Base-by-base conservation (phyloP, 2,113 vertebrate genomes). In the Tupaia tana region DNA sequence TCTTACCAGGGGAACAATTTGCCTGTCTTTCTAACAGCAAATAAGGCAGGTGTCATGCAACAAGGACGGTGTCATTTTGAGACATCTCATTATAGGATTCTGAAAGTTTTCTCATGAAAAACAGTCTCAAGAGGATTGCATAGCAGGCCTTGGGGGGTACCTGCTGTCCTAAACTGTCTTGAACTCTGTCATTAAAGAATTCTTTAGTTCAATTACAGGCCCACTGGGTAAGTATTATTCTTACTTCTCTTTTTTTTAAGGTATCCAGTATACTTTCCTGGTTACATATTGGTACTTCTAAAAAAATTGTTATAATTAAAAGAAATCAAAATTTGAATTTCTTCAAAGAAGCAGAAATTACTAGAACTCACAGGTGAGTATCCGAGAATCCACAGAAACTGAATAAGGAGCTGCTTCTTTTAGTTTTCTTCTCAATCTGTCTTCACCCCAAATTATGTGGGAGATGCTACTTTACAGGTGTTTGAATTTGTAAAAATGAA, bases 31-130 rank as follows among this genome's bases (percentile, higher is more conserved):
- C 70, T 82, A 63, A 63, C 2, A 27, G 58, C 25, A 92, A 63
- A 63, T 31, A 82, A 71, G 84, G 71, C 20, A 81, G 22, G 4
- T 24, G 63, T 56, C 25, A 7, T 25, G 19, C 24, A 67, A 29
- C 13, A 29, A 70, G 27, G 13, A 71, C 0, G 0, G 24, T 74
- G n/a, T 86, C 85, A 88, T 84, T 74, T 90, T 56, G 64, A 90
- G 84, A 81, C 54, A 78, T 61, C 34, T 85, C 10, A 69, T 90
- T 75, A 70, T 9, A 78, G 15, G 24, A 70, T 93, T 94, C n/a
- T 66, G 89, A 83, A 90, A 63, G 52, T 58, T 82, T 59, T 96
- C 52, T 92, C 90, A 71, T 4, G 22, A 67, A 88, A 93, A 96
- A 78, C 6, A 78, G 52, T 31, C 58, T 61, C 73, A 58, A n/a